Base-by-base conservation (phyloP, 2,113 vertebrate species). In the Camelus dromedarius region DNA sequence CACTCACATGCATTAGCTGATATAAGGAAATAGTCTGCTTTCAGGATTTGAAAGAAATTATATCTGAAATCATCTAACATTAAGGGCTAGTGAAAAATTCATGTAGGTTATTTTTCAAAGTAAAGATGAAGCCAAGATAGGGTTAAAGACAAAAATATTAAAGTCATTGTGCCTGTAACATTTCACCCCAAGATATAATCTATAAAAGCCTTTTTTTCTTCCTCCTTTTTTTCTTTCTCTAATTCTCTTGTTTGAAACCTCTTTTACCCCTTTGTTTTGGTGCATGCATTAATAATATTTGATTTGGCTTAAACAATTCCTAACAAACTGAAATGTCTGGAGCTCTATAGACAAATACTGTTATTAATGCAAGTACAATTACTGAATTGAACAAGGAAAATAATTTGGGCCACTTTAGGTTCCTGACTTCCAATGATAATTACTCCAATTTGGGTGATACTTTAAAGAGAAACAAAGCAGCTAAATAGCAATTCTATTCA, bases 331-430 rank as follows among this genome's bases (percentile, higher is more conserved):
- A 97, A 96, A 96, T 96, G 97, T 97, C 97, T 97, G 73, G 66
- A 88, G 76, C 80, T 96, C 89, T 46, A 54, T 72, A 97, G 96
- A 97, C 96, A 97, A 96, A 97, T 95, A 87, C 95, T 92, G 67
- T 97, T 98, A 97, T 93, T 97, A 97, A 98, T 97, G 89, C 95
- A 89, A 97, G 91, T 95, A 97, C 89, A 98, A 97, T 97, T 92
- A 93, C 95, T 93, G 89, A 97, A 95, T 88, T 93, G 97, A 97
- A 96, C 84, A 97, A 96, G 89, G 96, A 96, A 97, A 97, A 96
- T 97, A 96, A 98, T 97, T 97, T 64, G 52, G 93, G 70, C 92
- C 93, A 96, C 70, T 96, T 98, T 97, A 93, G 90, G 91, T 95
- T 95, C 73, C 97, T 98, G 97, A 97, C 93, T 35, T 80, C 86